A percentile compares a stretch with the other conserved stretches of the same genome.
Evolutionary conservation across 2,113 vertebrate genomes (phyloP).

Genomic region (Lota lota): DNA sequence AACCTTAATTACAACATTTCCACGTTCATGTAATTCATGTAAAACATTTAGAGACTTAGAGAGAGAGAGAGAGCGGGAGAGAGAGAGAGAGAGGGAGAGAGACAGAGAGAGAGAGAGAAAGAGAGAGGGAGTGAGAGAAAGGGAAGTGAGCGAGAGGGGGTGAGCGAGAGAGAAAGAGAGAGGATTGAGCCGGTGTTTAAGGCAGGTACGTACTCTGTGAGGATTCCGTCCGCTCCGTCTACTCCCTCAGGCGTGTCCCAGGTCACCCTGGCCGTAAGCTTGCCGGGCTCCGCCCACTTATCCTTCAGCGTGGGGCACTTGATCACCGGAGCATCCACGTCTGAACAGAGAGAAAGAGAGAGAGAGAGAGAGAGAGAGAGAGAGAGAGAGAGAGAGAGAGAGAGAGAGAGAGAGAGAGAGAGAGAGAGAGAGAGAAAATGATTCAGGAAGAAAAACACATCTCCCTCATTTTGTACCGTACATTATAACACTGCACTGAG

Average conservation of each 20-base stretch:
- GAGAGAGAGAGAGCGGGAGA: no score
- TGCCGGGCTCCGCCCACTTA: constrained; percentile 89
- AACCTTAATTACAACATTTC: no score
- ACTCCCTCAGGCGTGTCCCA: constrained; percentile 95
- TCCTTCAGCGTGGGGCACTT: constrained; percentile 93
- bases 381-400: background rate
- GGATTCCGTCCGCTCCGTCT: constrained; percentile 93
- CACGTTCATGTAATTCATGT: no score
- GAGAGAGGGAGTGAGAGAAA: constrained; percentile 14
- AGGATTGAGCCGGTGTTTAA: constrained; percentile 9
- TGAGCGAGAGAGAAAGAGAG: background rate
- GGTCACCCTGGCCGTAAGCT: constrained; percentile 87
- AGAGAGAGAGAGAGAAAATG: no score
- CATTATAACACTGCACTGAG: no score
- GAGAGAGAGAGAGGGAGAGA: no score
- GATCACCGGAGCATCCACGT: constrained; percentile 87
- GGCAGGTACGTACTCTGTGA: constrained; percentile 88
- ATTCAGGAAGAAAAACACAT: no score
- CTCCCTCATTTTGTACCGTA: no score
- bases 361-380: constrained; percentile 2
- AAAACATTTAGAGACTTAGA: no score
- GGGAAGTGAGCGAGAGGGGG: background rate
- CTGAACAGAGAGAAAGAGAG: constrained; percentile 56
- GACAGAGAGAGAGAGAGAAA: no score
- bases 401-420: background rate